These are phyloP conservation scores for Theonella swinhoei DNA, from an alignment of 37 sponge, comb jelly and placozoan genomes.

Conservation along the genomic window DNA sequence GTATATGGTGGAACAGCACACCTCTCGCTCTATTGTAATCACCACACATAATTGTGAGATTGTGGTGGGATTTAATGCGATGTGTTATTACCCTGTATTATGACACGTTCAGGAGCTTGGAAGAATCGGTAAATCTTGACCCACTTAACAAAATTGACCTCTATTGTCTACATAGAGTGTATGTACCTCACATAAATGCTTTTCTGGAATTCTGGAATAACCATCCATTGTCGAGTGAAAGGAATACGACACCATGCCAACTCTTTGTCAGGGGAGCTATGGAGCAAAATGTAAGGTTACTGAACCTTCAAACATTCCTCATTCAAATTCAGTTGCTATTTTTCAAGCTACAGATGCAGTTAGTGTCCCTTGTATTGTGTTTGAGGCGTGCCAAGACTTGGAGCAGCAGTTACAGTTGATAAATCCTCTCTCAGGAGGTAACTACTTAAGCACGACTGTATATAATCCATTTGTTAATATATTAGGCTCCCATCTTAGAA, in stretches of 20 bases:
- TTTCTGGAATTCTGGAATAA: conserved; percentile 58
- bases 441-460: not conserved
- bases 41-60: conserved; percentile 26
- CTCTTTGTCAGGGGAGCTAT: conserved; percentile 38
- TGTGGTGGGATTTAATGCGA: conserved; percentile 49
- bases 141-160: conserved; percentile 43
- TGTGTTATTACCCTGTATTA: conserved; percentile 22
- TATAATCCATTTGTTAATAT: not conserved
- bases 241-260: conserved; percentile 36
- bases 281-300: conserved; percentile 10
- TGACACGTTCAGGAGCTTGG: conserved; percentile 25
- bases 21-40: not conserved
- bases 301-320: no score
- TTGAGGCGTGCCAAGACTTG: conserved; percentile 3
- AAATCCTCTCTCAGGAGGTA: not conserved
- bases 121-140: conserved; percentile 12
- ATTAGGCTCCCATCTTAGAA: no score
- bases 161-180: conserved; percentile 44
- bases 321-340: no score
- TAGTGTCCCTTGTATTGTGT: conserved; percentile 8
- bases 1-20: conserved; percentile 46
- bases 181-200: conserved; percentile 22
- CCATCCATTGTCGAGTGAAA: conserved; percentile 36
- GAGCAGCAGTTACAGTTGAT: not conserved
- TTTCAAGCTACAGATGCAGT: no score